phyloP scores from a whole-genome alignment of 92 coral and sea anemone genomes.

The Scolanthus callimorphus region DNA sequence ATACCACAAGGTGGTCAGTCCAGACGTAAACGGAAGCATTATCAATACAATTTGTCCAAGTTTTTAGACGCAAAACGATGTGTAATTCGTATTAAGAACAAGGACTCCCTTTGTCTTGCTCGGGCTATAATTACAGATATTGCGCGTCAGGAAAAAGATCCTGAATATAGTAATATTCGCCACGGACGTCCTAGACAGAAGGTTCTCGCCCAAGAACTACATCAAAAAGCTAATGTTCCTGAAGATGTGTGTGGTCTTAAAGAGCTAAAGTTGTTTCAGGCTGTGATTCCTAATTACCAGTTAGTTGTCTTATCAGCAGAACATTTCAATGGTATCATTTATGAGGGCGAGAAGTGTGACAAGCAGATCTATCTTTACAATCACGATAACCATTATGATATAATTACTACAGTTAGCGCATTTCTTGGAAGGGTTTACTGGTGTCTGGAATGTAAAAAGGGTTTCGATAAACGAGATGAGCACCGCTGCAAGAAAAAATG shows the following conservation, averaged over 20 bases:
- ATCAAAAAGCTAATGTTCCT: constrained; percentile 12
- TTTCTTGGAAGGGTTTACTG: constrained; percentile 7
- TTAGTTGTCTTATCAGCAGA: constrained; percentile 9
- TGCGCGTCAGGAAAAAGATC: constrained; percentile 18
- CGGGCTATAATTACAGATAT: constrained; percentile 8
- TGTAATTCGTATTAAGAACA: constrained; percentile 25
- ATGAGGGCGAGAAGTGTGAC: constrained; percentile 4
- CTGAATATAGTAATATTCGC: background rate
- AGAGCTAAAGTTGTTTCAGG: background rate
- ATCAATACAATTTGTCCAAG: constrained; percentile 4
- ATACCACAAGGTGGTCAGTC: constrained; percentile 5
- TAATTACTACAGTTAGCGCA: constrained; percentile 7
- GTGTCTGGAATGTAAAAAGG: constrained; percentile 8
- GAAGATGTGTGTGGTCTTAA: constrained; percentile 12
- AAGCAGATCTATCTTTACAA: too few species aligned
- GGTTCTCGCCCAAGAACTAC: constrained; percentile 6
- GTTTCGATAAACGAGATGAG: background rate
- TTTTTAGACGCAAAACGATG: constrained; percentile 5
- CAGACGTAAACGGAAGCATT: background rate
- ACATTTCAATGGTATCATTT: constrained; percentile 9
- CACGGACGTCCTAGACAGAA: background rate
- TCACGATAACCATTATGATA: constrained; percentile 4
- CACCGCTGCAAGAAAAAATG: background rate
- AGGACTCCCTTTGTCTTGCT: constrained; percentile 35
- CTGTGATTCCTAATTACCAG: background rate